These are phyloP conservation scores for Catocala sponsa DNA, from an alignment of 2,888 invertebrate species.

Conservation along the genomic window DNA sequence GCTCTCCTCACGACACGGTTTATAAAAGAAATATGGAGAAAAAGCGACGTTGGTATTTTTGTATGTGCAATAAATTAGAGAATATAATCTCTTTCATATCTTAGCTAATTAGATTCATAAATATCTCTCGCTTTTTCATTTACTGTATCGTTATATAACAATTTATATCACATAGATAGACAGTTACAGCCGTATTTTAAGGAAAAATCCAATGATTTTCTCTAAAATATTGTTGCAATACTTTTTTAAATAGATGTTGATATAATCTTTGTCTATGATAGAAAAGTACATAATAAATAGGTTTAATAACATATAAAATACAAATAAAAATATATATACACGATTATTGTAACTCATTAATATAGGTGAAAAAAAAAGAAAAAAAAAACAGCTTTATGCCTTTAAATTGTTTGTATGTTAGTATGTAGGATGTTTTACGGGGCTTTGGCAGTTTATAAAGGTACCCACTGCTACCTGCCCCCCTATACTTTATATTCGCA, in stretches of 20 bases:
- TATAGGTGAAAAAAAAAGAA: constrained; percentile 75
- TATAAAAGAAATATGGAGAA: constrained; percentile 47
- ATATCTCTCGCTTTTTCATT: constrained; percentile 80
- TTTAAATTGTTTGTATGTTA: constrained; percentile 85
- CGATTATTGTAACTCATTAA: constrained; percentile 84
- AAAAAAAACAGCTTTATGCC: constrained; percentile 85
- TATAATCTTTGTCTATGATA: constrained; percentile 86
- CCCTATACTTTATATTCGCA: constrained; percentile 76
- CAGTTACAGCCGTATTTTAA: constrained; percentile 57
- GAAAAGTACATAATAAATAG: constrained; percentile 86
- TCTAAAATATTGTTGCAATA: constrained; percentile 57
- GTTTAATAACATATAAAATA: constrained; percentile 81
- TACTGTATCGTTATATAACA: constrained; percentile 63
- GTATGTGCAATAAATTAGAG: constrained; percentile 85
- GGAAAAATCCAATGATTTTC: constrained; percentile 40
- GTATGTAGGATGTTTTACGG: constrained; percentile 73
- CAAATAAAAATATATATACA: constrained; percentile 88
- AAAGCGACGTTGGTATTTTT: constrained; percentile 77
- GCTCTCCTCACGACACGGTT: constrained; percentile 56
- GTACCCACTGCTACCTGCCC: constrained; percentile 72
- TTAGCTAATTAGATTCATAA: constrained; percentile 83
- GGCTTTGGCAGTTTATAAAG: constrained; percentile 73
- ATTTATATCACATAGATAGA: constrained; percentile 58
- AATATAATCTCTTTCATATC: constrained; percentile 80
- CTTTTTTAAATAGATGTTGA: constrained; percentile 79